phyloP scores from a whole-genome alignment of 2,888 invertebrate species.

The Resseliella maxima region DNA sequence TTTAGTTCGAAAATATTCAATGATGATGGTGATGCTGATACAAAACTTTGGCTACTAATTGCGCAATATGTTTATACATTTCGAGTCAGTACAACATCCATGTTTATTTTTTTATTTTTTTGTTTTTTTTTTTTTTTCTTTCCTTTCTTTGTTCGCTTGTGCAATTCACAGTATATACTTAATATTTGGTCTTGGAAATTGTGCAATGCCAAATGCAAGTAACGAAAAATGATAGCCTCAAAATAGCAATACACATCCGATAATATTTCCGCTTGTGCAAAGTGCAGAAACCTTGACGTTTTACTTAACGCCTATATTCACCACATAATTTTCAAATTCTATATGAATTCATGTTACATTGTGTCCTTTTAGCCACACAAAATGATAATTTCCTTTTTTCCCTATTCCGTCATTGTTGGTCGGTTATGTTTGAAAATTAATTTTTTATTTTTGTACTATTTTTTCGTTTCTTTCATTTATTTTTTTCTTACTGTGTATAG shows the following conservation, averaged over 20 bases:
- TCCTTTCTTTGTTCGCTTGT: background rate
- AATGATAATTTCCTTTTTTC: no score
- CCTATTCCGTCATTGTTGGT: no score
- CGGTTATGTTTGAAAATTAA: no score
- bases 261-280: background rate
- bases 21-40: background rate
- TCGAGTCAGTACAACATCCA: background rate
- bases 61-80: conserved; percentile 14
- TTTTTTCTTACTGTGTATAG: background rate
- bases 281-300: background rate
- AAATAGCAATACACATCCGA: background rate
- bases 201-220: background rate
- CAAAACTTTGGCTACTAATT: background rate
- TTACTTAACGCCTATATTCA: background rate
- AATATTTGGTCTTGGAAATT: conserved; percentile 20
- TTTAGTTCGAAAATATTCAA: background rate
- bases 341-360: background rate
- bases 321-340: background rate
- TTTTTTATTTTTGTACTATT: background rate
- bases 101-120: background rate
- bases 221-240: no score
- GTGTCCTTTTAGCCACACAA: background rate
- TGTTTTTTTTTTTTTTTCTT: background rate
- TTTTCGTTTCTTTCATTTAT: background rate
- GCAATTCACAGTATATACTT: background rate